phyloP scores from a whole-genome alignment of 1,140 invertebrate species.

The Eulimnadia texana region DNA sequence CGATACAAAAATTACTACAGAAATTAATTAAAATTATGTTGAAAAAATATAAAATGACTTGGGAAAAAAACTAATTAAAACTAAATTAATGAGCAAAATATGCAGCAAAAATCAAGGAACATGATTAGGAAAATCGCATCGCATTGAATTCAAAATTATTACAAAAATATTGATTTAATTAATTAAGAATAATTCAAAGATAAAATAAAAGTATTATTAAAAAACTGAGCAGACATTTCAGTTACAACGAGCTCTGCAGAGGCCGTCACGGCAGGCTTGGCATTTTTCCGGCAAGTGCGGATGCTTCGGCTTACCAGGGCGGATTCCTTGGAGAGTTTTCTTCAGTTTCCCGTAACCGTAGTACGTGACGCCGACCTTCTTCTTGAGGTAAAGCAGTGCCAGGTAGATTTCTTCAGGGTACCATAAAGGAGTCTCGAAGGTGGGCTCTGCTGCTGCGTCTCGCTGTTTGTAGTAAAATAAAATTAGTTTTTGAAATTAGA shows the following conservation, averaged over 20 bases:
- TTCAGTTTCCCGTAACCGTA: constrained; percentile 32
- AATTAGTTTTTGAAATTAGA: too few relatives aligned
- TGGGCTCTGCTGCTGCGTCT: constrained; percentile 21
- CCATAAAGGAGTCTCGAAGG: constrained; percentile 36
- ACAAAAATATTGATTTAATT: too few relatives aligned
- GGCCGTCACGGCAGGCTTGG: constrained; percentile 35
- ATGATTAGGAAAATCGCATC: neutral
- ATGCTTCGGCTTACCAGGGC: constrained; percentile 33
- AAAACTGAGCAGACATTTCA: neutral
- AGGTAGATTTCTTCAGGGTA: constrained; percentile 38
- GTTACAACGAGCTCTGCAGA: constrained; percentile 23
- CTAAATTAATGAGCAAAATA: neutral
- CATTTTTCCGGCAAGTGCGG: constrained; percentile 33
- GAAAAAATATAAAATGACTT: neutral
- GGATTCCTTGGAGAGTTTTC: constrained; percentile 23
- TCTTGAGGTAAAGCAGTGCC: constrained; percentile 32
- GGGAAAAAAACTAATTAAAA: neutral
- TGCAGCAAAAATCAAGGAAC: neutral
- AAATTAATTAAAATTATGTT: neutral
- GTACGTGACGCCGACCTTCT: constrained; percentile 32
- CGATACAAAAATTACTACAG: neutral
- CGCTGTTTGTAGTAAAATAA: neutral
- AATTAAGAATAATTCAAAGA: too few relatives aligned
- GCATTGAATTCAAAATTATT: too few relatives aligned
- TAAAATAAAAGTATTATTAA: too few relatives aligned